These are phyloP conservation scores for Neocrepidodera transversa DNA, from an alignment of 2,888 invertebrate genomes.

Conservation along the genomic window DNA sequence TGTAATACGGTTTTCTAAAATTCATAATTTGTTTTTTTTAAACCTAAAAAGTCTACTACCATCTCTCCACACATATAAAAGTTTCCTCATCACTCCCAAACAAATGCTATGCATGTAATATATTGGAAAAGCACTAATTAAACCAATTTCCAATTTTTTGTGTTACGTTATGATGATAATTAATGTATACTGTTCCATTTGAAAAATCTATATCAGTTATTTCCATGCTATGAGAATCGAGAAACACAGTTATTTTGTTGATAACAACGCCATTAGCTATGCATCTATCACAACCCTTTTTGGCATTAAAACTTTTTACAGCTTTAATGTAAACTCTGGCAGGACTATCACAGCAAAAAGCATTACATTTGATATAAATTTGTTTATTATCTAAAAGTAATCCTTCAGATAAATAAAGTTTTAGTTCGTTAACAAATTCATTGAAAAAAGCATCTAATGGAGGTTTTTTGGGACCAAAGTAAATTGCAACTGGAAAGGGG, in stretches of 20 bases:
- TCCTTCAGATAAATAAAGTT: slow-evolving; percentile 20
- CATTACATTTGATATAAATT: slow-evolving; percentile 18
- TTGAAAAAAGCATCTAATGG: slow-evolving; percentile 34
- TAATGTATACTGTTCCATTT: neutral
- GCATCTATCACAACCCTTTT: neutral
- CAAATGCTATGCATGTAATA: slow-evolving; percentile 21
- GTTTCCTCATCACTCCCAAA: slow-evolving; percentile 16
- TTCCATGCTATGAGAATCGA: neutral
- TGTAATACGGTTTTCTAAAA: neutral
- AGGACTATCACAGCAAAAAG: slow-evolving; percentile 20
- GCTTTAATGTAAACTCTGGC: neutral
- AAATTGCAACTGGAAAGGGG: slow-evolving; percentile 31
- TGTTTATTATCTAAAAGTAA: slow-evolving; percentile 18
- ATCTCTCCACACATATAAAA: slow-evolving; percentile 13
- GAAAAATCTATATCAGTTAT: slow-evolving; percentile 4
- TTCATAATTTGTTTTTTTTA: neutral
- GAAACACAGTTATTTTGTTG: neutral
- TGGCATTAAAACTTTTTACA: neutral
- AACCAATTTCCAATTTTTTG: neutral
- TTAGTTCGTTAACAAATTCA: slow-evolving; percentile 33
- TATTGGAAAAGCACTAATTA: neutral
- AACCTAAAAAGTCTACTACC: slow-evolving; percentile 11
- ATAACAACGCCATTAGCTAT: neutral
- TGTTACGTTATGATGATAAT: neutral
- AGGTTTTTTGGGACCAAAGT: slow-evolving; percentile 34